Percentiles rank a stretch among this genome's conserved stretches.
Evolutionary conservation across 2,113 vertebrate species (phyloP).

Genomic region (Edolisoma coerulescens): DNA sequence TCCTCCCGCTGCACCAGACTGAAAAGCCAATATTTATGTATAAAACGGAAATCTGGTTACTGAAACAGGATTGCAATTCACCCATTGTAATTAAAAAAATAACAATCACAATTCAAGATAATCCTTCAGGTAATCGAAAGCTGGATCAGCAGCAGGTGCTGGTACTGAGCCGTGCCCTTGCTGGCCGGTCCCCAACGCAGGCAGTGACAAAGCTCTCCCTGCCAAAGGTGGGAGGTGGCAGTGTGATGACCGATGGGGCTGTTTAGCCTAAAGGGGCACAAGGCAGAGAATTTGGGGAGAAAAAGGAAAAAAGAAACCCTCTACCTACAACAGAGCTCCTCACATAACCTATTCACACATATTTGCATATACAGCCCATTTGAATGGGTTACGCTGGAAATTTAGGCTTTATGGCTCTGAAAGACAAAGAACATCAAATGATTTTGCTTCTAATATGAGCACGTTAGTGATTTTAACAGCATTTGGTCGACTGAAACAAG

Average conservation of each 20-base stretch:
- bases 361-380: not conserved
- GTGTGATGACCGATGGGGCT: not conserved
- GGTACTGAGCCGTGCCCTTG: not conserved
- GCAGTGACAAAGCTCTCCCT: not conserved
- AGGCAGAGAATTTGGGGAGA: not conserved
- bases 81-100: not conserved
- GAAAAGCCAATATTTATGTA: slow-evolving; percentile 3
- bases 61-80: not conserved
- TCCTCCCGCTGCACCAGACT: not conserved
- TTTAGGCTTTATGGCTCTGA: not conserved
- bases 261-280: not conserved
- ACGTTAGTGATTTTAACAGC: not conserved
- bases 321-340: not conserved
- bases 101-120: not conserved
- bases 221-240: not conserved
- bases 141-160: not conserved
- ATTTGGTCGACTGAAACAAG: slow-evolving; percentile 13
- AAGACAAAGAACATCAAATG: not conserved
- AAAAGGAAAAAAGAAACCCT: not conserved
- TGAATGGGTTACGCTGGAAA: not conserved
- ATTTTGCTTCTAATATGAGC: not conserved
- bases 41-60: not conserved
- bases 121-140: slow-evolving; percentile 8
- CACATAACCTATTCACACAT: not conserved
- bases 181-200: not conserved